Conservation (phyloP, 64 coral and sea anemone species). For the Pocillopora verrucosa region DNA sequence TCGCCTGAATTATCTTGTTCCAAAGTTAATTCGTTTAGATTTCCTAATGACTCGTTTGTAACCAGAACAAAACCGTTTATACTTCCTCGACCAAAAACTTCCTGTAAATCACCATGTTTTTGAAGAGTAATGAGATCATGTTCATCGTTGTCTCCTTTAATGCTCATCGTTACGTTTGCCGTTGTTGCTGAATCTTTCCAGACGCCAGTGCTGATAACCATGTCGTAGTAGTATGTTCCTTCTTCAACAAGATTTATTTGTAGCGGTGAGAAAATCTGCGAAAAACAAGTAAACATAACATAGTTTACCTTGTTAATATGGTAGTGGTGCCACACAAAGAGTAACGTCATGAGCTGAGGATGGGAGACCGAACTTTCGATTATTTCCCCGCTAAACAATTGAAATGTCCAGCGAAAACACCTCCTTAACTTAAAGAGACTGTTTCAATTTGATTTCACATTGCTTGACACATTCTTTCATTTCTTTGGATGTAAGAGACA, state of each 20-base stretch:
- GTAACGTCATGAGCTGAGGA: no score
- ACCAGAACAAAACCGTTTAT: conserved; percentile 12
- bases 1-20: conserved; percentile 41
- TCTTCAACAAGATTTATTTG: not conserved
- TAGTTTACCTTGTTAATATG: not conserved
- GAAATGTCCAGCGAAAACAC: no score
- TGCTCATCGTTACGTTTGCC: conserved; percentile 19
- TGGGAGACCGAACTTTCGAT: no score
- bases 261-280: conserved; percentile 1
- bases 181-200: conserved; percentile 47
- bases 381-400: no score
- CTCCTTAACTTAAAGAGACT: no score
- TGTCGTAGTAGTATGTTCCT: conserved; percentile 20
- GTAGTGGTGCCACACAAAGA: not conserved
- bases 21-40: not conserved
- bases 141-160: not conserved
- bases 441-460: no score
- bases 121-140: conserved; percentile 5
- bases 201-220: conserved; percentile 1
- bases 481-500: no score
- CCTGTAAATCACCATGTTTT: not conserved
- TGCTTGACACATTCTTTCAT: no score
- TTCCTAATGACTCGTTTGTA: not conserved
- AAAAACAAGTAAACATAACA: not conserved
- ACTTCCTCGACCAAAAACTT: conserved; percentile 8